Percentiles rank a stretch among this genome's conserved stretches.
phyloP scores from a whole-genome alignment of 2,888 invertebrate genomes.

The Pachymerium ferrugineum region DNA sequence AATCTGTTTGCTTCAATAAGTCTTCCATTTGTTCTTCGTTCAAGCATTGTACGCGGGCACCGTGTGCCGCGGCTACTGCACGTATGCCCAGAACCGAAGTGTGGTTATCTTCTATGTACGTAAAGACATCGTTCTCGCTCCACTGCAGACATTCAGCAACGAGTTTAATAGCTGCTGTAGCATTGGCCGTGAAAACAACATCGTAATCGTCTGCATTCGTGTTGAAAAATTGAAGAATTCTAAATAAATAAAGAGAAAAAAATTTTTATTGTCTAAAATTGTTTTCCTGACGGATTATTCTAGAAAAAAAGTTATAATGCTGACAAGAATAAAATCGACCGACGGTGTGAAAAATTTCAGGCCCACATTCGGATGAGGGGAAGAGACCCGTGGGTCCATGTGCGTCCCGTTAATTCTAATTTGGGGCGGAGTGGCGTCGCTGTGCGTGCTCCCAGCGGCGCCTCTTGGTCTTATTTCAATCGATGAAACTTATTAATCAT shows the following conservation, averaged over 20 bases:
- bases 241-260: slow-evolving; percentile 44
- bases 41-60: slow-evolving; percentile 29
- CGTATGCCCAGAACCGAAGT: slow-evolving; percentile 93
- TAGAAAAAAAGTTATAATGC: neutral
- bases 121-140: slow-evolving; percentile 48
- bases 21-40: slow-evolving; percentile 20
- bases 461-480: slow-evolving; percentile 15
- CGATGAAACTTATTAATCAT: slow-evolving; percentile 27
- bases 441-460: slow-evolving; percentile 4
- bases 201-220: slow-evolving; percentile 72
- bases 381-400: slow-evolving; percentile 10
- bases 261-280: neutral
- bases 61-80: slow-evolving; percentile 55
- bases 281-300: neutral
- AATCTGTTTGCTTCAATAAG: neutral
- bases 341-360: slow-evolving; percentile 4
- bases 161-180: slow-evolving; percentile 79
- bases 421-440: slow-evolving; percentile 16
- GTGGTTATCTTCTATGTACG: slow-evolving; percentile 84
- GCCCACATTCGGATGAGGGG: neutral
- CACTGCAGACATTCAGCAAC: slow-evolving; percentile 76
- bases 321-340: slow-evolving; percentile 4
- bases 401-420: slow-evolving; percentile 22
- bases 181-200: slow-evolving; percentile 88
- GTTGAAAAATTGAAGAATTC: slow-evolving; percentile 78